phyloP scores from a whole-genome alignment of 2,888 invertebrate species.

The Andrena chrysosceles region DNA sequence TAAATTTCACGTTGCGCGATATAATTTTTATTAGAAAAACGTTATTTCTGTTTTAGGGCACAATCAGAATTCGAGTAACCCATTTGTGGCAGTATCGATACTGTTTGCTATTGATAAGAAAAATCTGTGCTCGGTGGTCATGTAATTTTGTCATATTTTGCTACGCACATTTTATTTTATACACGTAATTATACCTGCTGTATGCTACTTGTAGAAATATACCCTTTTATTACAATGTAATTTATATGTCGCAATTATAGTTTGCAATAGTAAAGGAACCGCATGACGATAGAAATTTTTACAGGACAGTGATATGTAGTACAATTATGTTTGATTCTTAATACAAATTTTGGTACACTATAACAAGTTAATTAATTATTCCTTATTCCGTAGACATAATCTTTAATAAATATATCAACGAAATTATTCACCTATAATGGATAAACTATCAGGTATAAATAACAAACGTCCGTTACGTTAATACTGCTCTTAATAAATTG shows the following conservation, averaged over 20 bases:
- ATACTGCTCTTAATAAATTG: constrained; percentile 42
- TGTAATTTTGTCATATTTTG: constrained; percentile 44
- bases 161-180: constrained; percentile 49
- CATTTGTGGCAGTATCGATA: constrained; percentile 41
- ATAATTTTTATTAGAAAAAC: constrained; percentile 53
- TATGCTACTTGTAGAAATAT: constrained; percentile 64
- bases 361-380: constrained; percentile 31
- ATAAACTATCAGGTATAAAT: constrained; percentile 48
- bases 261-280: constrained; percentile 28
- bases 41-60: constrained; percentile 76
- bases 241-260: constrained; percentile 37
- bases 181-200: constrained; percentile 45
- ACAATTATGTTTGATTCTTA: constrained; percentile 36
- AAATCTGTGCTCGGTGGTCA: constrained; percentile 29
- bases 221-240: constrained; percentile 56
- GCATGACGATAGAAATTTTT: constrained; percentile 33
- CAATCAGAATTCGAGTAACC: constrained; percentile 83
- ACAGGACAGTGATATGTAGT: constrained; percentile 43
- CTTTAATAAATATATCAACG: constrained; percentile 43
- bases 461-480: constrained; percentile 44
- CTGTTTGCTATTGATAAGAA: constrained; percentile 26
- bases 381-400: constrained; percentile 37
- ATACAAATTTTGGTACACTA: constrained; percentile 26
- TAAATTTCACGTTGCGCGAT: constrained; percentile 34
- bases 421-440: constrained; percentile 46